Evolutionary conservation across 1,140 invertebrate species (phyloP), one percentile per base, ranked within the genome.

Genomic region (Archivesica marissinica): DNA sequence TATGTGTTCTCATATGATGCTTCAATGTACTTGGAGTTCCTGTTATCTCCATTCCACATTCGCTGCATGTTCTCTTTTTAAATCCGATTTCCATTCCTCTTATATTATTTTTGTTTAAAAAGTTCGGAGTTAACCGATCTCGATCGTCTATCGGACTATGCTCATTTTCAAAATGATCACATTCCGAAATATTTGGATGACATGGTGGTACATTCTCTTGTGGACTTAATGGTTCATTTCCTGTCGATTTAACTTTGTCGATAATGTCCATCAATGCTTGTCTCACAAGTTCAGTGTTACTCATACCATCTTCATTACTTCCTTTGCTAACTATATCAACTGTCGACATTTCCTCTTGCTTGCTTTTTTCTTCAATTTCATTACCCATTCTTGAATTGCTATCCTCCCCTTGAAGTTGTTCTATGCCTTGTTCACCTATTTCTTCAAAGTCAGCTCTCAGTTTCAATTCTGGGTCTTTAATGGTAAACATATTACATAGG

Each of bases 1-100:
- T 98, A 93, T 99, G 98, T 0, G 98, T 99, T 93, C 99, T 98
- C 97, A 99, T 99, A 95, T 99, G 93, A 99, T 99, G 50, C 20
- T 61, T 30, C 38, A 83, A 59, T 7, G 80, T 75, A n/a, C 70
- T 83, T 61, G 80, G 80, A 17, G 64, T 33, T 15, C 80, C 80
- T 33, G 80, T 75, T 0, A 83, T 83, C 41, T 83, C 80, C 6
- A 56, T 28, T 9, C 68, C 70, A 75, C 80, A 83, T 75, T 83
- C 80, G 30, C 50, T 47, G 35, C 80, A 83, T 50, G 59, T 61
- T 33, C 80, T 23, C 64, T 70, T 72, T 70, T 83, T 83, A 30
- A 75, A 83, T 1, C 80, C 80, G 33, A 52, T 64, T 15, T 79
- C 77, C 6, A 50, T 35, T 44, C 41, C 59, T 9, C 59, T 44